Evolutionary conservation across 2,888 invertebrate genomes (phyloP).

Genomic region (Ophion costatus): DNA sequence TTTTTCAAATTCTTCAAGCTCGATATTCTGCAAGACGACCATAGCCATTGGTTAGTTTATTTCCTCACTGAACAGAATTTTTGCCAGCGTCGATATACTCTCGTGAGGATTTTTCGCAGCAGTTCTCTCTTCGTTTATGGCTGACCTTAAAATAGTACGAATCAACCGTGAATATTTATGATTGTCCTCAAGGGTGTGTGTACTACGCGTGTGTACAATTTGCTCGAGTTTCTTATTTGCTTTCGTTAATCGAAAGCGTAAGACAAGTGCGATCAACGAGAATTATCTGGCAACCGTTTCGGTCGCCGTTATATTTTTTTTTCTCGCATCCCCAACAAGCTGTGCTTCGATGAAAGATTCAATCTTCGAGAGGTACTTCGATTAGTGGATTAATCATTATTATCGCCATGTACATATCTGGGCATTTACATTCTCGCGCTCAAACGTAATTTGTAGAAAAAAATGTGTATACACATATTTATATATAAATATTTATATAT

Average conservation of each 20-base stretch:
- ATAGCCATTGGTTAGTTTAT: background rate
- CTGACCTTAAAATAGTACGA: slow-evolving; percentile 4
- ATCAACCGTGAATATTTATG: slow-evolving; percentile 4
- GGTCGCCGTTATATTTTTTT: no score
- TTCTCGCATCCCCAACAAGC: slow-evolving; percentile 54
- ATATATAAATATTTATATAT: slow-evolving; percentile 47
- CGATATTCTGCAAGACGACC: background rate
- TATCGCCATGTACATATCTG: slow-evolving; percentile 46
- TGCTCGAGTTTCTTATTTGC: slow-evolving; percentile 66
- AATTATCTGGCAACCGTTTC: no score
- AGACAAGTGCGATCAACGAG: no score
- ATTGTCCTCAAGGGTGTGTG: slow-evolving; percentile 34
- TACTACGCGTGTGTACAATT: slow-evolving; percentile 72
- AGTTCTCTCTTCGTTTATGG: background rate
- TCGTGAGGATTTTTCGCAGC: background rate
- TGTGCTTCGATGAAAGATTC: slow-evolving; percentile 47
- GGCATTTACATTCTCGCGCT: slow-evolving; percentile 60
- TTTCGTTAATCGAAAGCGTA: slow-evolving; percentile 42
- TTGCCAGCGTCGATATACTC: background rate
- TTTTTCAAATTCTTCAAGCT: background rate
- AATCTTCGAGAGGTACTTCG: slow-evolving; percentile 61
- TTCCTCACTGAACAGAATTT: background rate
- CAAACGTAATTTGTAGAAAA: slow-evolving; percentile 45
- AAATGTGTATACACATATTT: slow-evolving; percentile 52
- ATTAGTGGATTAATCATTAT: slow-evolving; percentile 71